Conservation (phyloP, 2,113 vertebrate species). For the Rissa tridactyla region DNA sequence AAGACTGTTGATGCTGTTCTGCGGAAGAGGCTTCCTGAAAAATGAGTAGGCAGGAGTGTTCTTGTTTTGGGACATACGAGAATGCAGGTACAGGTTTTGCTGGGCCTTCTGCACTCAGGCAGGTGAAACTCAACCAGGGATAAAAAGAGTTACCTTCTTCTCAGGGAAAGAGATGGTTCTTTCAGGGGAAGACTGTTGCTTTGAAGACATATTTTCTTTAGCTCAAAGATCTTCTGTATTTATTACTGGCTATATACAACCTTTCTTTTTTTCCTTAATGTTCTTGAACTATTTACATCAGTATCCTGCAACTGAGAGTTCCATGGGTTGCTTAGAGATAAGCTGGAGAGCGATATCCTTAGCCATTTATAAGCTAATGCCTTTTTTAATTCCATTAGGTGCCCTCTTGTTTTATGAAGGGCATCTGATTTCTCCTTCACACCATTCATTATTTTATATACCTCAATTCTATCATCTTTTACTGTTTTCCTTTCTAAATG, state of each 20-base stretch:
- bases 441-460: conserved; percentile 34
- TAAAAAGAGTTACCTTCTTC: neutral
- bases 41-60: neutral
- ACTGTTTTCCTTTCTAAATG: conserved; percentile 58
- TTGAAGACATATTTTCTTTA: neutral
- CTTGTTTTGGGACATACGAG: neutral
- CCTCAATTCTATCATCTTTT: conserved; percentile 44
- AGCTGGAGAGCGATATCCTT: neutral
- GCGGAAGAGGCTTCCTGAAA: neutral
- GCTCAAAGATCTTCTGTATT: neutral
- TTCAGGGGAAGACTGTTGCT: neutral
- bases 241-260: neutral
- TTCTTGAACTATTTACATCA: neutral
- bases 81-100: neutral
- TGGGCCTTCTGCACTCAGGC: neutral
- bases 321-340: neutral
- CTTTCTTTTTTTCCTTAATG: neutral
- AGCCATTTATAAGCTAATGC: neutral
- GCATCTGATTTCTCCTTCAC: conserved; percentile 62
- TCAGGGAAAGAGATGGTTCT: neutral
- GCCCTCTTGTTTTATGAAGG: conserved; percentile 42
- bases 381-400: conserved; percentile 27
- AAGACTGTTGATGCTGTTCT: neutral
- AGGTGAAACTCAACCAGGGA: neutral
- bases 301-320: conserved; percentile 7